Conservation (phyloP, 1,140 invertebrate species). For the Micrasema minimum region DNA sequence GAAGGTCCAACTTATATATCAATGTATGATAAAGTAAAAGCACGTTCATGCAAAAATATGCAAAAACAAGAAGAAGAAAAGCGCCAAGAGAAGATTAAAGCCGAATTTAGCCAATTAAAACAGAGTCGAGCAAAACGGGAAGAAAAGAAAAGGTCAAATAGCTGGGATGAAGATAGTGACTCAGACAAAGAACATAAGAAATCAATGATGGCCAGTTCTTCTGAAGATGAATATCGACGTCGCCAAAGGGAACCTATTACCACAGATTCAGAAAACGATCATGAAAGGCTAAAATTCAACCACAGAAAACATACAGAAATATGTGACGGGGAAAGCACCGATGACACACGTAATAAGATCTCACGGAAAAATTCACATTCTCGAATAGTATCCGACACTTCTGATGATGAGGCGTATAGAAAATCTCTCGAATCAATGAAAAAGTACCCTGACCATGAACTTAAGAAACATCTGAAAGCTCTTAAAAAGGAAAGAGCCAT, state of each 20-base stretch:
- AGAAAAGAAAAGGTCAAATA: constrained; percentile 87
- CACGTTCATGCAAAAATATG: constrained; percentile 91
- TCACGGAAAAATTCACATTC: constrained; percentile 67
- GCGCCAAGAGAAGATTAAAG: constrained; percentile 85
- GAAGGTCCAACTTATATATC: constrained; percentile 93
- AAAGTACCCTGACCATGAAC: constrained; percentile 56
- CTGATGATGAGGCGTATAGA: constrained; percentile 66
- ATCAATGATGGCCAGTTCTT: constrained; percentile 67
- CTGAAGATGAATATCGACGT: constrained; percentile 67
- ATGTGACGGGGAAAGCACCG: constrained; percentile 60
- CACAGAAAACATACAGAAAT: constrained; percentile 47
- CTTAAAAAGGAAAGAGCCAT: constrained; percentile 58
- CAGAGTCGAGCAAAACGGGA: constrained; percentile 86
- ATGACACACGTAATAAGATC: constrained; percentile 63
- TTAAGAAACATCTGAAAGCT: constrained; percentile 49
- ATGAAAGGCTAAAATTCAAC: constrained; percentile 58
- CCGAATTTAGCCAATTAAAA: constrained; percentile 89
- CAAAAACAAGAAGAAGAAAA: constrained; percentile 91
- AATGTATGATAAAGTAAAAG: constrained; percentile 99
- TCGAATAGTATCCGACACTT: constrained; percentile 71
- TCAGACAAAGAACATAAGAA: constrained; percentile 67
- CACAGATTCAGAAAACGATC: constrained; percentile 62
- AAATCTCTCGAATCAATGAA: constrained; percentile 62
- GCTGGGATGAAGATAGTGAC: constrained; percentile 85
- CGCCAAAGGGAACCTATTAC: constrained; percentile 59